These are phyloP conservation scores for Tortrix viridana DNA, from an alignment of 2,888 invertebrate species.

Conservation along the genomic window DNA sequence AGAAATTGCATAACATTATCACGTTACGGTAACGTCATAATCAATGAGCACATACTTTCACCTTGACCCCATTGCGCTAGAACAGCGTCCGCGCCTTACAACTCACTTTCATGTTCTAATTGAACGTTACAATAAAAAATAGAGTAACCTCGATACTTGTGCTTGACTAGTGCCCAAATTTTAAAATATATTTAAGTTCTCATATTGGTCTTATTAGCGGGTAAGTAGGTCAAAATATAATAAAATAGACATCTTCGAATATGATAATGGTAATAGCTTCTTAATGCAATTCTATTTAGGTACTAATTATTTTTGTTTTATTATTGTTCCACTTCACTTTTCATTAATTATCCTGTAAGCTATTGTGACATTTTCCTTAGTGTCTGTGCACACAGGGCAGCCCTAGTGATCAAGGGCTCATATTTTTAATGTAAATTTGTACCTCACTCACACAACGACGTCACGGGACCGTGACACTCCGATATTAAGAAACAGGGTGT, in stretches of 20 bases:
- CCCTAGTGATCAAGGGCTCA: slow-evolving; percentile 30
- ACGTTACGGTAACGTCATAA: slow-evolving; percentile 29
- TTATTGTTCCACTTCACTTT: too few species aligned
- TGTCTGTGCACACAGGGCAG: not conserved
- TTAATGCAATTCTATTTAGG: too few species aligned
- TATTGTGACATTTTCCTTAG: too few species aligned
- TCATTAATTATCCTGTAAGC: too few species aligned
- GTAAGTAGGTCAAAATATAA: too few species aligned
- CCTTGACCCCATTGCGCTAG: slow-evolving; percentile 26
- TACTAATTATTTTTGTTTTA: too few species aligned
- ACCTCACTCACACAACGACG: slow-evolving; percentile 37
- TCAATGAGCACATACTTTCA: slow-evolving; percentile 33
- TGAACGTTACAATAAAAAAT: slow-evolving; percentile 1
- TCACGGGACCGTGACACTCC: slow-evolving; percentile 37
- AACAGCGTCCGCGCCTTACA: not conserved
- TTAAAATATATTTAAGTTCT: not conserved
- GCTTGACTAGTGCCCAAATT: not conserved
- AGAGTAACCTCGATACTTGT: not conserved
- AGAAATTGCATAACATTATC: slow-evolving; percentile 34
- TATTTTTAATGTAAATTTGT: slow-evolving; percentile 40
- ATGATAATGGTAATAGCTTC: too few species aligned
- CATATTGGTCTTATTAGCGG: too few species aligned
- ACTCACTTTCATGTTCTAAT: slow-evolving; percentile 32
- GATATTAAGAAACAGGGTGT: slow-evolving; percentile 38
- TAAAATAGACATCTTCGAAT: too few species aligned